These are phyloP conservation scores for Eristalis pertinax DNA, from an alignment of 2,888 invertebrate species.

Conservation along the genomic window DNA sequence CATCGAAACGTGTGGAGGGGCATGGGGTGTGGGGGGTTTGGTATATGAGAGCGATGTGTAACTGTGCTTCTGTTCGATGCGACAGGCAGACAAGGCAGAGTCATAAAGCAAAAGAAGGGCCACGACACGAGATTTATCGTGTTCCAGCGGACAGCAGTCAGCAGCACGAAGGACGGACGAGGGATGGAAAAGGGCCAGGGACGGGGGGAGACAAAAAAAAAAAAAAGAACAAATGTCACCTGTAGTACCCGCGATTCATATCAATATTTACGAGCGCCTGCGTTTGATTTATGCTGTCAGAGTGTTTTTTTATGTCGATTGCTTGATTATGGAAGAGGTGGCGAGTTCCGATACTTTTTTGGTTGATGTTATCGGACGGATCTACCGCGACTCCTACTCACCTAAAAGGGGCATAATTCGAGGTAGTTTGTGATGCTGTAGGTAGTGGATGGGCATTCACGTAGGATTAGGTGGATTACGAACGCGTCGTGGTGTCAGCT, in stretches of 20 bases:
- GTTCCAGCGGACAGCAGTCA: constrained; percentile 19
- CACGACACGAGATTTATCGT: constrained; percentile 49
- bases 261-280: constrained; percentile 60
- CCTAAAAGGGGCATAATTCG: constrained; percentile 9
- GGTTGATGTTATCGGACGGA: constrained; percentile 28
- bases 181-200: no score
- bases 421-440: neutral
- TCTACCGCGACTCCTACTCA: constrained; percentile 39
- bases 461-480: constrained; percentile 7
- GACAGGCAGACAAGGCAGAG: constrained; percentile 19
- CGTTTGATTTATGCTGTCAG: constrained; percentile 60
- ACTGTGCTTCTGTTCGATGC: constrained; percentile 65
- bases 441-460: neutral
- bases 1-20: neutral
- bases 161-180: neutral
- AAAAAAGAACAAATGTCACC: constrained; percentile 41
- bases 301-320: constrained; percentile 54
- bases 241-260: constrained; percentile 62
- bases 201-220: no score
- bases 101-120: constrained; percentile 10
- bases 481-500: constrained; percentile 13
- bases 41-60: constrained; percentile 39
- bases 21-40: no score
- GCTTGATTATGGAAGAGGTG: constrained; percentile 49
- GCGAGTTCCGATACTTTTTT: constrained; percentile 28